These are phyloP conservation scores for Oxyscelio sp. DNA, from an alignment of 2,888 invertebrate species.

Conservation along the genomic window DNA sequence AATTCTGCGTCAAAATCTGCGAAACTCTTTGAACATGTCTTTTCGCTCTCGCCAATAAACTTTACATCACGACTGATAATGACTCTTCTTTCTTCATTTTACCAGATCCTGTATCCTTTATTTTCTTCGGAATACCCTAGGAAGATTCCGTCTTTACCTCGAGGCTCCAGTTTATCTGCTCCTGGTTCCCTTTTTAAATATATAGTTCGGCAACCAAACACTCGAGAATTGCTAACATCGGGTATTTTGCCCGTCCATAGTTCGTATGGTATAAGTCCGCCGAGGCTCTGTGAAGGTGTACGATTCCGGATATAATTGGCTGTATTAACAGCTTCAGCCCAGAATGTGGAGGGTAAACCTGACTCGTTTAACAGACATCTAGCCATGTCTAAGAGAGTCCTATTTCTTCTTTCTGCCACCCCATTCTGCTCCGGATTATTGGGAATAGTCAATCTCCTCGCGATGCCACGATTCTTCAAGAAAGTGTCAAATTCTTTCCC, in stretches of 20 bases:
- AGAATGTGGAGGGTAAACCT: constrained; percentile 32
- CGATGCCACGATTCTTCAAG: no score
- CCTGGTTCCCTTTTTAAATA: constrained; percentile 2
- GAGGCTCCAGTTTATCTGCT: not conserved
- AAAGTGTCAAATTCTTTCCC: no score
- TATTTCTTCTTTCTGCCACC: no score
- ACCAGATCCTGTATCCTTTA: constrained; percentile 9
- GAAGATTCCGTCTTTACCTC: not conserved
- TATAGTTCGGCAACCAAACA: not conserved
- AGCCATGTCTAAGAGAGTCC: constrained; percentile 73
- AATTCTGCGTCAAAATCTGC: not conserved
- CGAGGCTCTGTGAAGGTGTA: not conserved
- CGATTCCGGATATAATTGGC: constrained; percentile 29
- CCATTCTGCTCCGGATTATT: no score
- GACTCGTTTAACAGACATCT: constrained; percentile 42
- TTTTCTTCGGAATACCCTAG: not conserved
- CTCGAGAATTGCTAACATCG: not conserved
- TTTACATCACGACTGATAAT: not conserved
- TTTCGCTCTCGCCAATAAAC: not conserved
- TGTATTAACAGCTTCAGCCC: constrained; percentile 61
- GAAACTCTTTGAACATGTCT: not conserved
- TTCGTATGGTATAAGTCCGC: not conserved
- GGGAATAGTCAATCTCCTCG: no score
- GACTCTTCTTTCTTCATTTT: not conserved
- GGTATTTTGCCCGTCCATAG: not conserved